These are phyloP conservation scores for Hyposmocoma kahamanoa DNA, from an alignment of 1,140 invertebrate species.

Conservation along the genomic window DNA sequence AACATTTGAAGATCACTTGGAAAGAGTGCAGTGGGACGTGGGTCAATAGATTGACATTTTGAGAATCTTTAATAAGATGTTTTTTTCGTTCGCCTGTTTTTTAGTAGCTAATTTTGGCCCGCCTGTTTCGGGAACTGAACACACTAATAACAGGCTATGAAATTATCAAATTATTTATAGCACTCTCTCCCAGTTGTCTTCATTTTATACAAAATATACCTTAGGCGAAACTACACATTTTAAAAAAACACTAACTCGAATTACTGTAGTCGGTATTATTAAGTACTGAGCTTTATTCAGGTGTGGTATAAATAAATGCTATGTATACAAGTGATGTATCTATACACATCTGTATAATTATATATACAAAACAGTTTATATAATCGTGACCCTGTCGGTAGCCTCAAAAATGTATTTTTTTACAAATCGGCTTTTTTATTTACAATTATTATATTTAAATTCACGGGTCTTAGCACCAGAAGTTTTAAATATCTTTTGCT, in stretches of 20 bases:
- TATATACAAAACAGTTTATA: conserved; percentile 33
- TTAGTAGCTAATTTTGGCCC: no score
- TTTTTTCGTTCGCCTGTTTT: no score
- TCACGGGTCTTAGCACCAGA: conserved; percentile 55
- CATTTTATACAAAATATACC: conserved; percentile 20
- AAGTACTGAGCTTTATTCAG: conserved; percentile 69
- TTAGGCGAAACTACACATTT: conserved; percentile 12
- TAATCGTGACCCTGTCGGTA: conserved; percentile 60
- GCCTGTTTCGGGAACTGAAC: no score
- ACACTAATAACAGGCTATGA: no score
- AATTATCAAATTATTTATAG: no score
- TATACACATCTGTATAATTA: conserved; percentile 15
- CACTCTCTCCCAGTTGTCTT: no score
- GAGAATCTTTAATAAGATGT: no score
- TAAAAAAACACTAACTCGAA: conserved; percentile 12
- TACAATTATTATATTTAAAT: conserved; percentile 34
- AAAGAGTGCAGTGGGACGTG: background rate
- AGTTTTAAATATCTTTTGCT: conserved; percentile 8
- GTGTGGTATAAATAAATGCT: conserved; percentile 69
- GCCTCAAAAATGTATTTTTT: conserved; percentile 49
- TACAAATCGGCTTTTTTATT: conserved; percentile 34
- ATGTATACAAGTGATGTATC: conserved; percentile 29
- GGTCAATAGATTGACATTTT: no score
- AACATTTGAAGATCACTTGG: conserved; percentile 2
- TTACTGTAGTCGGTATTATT: conserved; percentile 40